Percentiles rank a stretch among this genome's conserved stretches.
Evolutionary conservation across 64 coral and sea anemone species (phyloP).

Genomic region (Platygyra sinensis): DNA sequence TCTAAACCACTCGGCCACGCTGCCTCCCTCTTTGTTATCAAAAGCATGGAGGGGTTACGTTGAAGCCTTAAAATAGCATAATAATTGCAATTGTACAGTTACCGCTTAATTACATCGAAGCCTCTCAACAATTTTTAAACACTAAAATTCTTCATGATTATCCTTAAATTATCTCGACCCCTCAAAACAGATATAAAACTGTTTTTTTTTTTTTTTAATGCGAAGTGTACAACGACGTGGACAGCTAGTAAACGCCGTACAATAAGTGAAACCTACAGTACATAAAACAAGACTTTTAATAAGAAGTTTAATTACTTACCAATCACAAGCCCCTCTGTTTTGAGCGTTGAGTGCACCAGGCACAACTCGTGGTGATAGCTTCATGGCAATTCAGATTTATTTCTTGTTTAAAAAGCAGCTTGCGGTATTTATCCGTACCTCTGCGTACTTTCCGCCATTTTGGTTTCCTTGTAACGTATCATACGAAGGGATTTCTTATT

Average conservation of each 20-base stretch:
- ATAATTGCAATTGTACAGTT: too few relatives aligned
- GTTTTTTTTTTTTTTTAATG: too few relatives aligned
- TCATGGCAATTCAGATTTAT: slow-evolving; percentile 49
- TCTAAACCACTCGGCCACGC: too few relatives aligned
- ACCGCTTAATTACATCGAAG: too few relatives aligned
- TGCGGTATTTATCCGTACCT: background rate
- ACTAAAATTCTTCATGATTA: too few relatives aligned
- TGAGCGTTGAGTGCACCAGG: slow-evolving; percentile 88
- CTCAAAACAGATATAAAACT: too few relatives aligned
- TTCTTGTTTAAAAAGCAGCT: background rate
- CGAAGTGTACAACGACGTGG: background rate
- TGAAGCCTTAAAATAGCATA: too few relatives aligned
- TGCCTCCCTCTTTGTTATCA: too few relatives aligned
- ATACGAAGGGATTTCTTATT: background rate
- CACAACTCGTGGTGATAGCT: slow-evolving; percentile 86
- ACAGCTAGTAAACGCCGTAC: background rate
- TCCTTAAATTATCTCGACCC: too few relatives aligned
- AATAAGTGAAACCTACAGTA: background rate
- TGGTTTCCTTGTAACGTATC: background rate
- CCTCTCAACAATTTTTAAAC: too few relatives aligned
- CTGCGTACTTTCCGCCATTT: background rate
- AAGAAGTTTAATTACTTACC: slow-evolving; percentile 42
- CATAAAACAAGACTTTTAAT: too few relatives aligned
- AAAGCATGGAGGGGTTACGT: too few relatives aligned
- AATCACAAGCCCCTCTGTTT: slow-evolving; percentile 93